Evolutionary conservation across 2,113 vertebrate species (phyloP).

Genomic region (Tiliqua scincoides): DNA sequence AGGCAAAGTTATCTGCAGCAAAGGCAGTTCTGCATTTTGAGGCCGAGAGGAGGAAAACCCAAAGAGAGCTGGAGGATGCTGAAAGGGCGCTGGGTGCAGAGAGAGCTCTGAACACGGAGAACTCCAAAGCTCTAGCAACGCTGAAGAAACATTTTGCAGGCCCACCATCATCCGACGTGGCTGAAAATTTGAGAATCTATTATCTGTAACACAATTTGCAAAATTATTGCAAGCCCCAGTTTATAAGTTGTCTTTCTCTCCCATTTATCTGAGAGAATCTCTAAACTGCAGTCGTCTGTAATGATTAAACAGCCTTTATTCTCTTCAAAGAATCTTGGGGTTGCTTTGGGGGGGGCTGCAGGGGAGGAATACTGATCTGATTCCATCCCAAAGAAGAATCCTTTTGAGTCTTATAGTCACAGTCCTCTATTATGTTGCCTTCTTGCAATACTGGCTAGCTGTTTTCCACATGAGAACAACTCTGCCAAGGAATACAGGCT

Average conservation of each 20-base stretch:
- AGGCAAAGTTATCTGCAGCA: slow-evolving; percentile 26
- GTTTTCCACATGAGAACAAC: slow-evolving; percentile 3
- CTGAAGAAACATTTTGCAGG: slow-evolving; percentile 41
- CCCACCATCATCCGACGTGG: background rate
- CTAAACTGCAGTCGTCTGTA: background rate
- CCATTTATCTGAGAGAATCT: slow-evolving; percentile 6
- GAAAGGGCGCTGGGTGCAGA: slow-evolving; percentile 54
- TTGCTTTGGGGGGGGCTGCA: background rate
- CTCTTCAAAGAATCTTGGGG: background rate
- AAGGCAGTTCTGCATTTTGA: slow-evolving; percentile 24
- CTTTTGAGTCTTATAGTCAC: background rate
- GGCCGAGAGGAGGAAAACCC: slow-evolving; percentile 50
- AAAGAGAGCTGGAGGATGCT: slow-evolving; percentile 20
- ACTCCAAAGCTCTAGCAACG: slow-evolving; percentile 41
- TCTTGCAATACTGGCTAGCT: background rate
- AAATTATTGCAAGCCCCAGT: background rate
- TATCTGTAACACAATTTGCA: background rate
- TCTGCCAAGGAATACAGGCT: background rate
- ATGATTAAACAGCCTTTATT: slow-evolving; percentile 8
- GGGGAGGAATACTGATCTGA: background rate
- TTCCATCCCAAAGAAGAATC: background rate
- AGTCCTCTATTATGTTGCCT: background rate
- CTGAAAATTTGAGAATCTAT: background rate
- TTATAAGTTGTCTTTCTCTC: accelerated
- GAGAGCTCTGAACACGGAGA: slow-evolving; percentile 40